Base-by-base conservation (phyloP, 2,888 invertebrate species). In the Halocaridina rubra region DNA sequence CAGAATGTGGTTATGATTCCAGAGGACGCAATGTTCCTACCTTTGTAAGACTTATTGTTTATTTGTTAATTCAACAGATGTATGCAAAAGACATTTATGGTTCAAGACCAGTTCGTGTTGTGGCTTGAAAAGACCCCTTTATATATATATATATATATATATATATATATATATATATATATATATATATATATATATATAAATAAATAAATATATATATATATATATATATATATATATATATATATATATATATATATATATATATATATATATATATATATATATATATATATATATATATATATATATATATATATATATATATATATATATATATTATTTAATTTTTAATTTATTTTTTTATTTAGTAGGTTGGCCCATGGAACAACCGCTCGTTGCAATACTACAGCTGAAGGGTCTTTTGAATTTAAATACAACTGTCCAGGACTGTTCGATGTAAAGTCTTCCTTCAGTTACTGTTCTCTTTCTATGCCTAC, bases 1-100 rank as follows among this genome's bases (percentile, higher is more conserved):
- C 96, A 0, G 96, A 96, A 91, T 97, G 97, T 90, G 94, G 94
- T 5, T 97, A 96, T 90, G 94, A 95, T 81, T 29, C 78, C 74
- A 72, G 39, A 10, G 16, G 24, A 7, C 32, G 53, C 3, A 10
- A 0, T 32, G 33, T n/a, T 3, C 74, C 79, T 5, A 79, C 79
- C 13, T 84, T 84, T 61, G 84, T 84, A 24, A 84, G 84, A 59
- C 53, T 67, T 16, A 53, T 16, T 13, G 10, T 46, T 46, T 2
- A n/a, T n/a, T n/a, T n/a, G n/a, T n/a, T n/a, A n/a, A n/a, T n/a
- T n/a, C n/a, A n/a, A n/a, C n/a, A n/a, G n/a, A n/a, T n/a, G n/a
- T n/a, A n/a, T n/a, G n/a, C n/a, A n/a, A n/a, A n/a, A n/a, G n/a
- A n/a, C n/a, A n/a, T n/a, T n/a, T n/a, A n/a, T n/a, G n/a, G n/a